Conservation (phyloP, 1,140 invertebrate species). For the Drosophila navojoa region DNA sequence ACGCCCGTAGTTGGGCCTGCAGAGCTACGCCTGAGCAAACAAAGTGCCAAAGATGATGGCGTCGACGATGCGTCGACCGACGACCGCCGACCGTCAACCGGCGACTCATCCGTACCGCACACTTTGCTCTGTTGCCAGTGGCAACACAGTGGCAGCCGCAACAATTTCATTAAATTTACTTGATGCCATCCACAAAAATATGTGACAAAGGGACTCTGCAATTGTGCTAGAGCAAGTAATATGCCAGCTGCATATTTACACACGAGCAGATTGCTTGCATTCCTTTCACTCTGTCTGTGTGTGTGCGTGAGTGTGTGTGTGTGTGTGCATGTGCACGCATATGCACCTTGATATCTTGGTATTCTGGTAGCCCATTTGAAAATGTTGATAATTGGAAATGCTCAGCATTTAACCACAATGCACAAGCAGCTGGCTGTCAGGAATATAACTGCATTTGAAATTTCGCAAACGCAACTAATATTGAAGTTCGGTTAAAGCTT, state of each 20-base stretch:
- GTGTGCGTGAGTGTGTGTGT: background rate
- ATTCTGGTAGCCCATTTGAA: slow-evolving; percentile 6
- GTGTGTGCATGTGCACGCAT: too few species aligned
- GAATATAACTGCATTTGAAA: slow-evolving; percentile 12
- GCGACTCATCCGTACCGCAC: slow-evolving; percentile 38
- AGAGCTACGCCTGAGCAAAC: slow-evolving; percentile 39
- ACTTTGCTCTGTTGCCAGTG: slow-evolving; percentile 60
- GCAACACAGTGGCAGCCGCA: slow-evolving; percentile 59
- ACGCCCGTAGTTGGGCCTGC: background rate
- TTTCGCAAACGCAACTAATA: too few species aligned
- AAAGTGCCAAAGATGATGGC: slow-evolving; percentile 35
- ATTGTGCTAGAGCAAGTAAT: slow-evolving; percentile 28
- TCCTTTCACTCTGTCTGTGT: background rate
- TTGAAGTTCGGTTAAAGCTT: too few species aligned
- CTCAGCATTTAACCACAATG: slow-evolving; percentile 22
- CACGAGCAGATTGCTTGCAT: slow-evolving; percentile 27
- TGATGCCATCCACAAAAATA: slow-evolving; percentile 51
- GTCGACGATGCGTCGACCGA: slow-evolving; percentile 15
- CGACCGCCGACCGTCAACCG: slow-evolving; percentile 12
- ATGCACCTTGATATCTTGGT: slow-evolving; percentile 4
- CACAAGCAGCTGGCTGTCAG: slow-evolving; percentile 7
- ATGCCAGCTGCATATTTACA: slow-evolving; percentile 52
- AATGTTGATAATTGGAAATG: slow-evolving; percentile 42
- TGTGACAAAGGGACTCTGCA: slow-evolving; percentile 67
- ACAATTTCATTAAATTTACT: slow-evolving; percentile 77